phyloP scores from a whole-genome alignment of 2,113 vertebrate species.

The Sinocyclocheilus anophthalmus region DNA sequence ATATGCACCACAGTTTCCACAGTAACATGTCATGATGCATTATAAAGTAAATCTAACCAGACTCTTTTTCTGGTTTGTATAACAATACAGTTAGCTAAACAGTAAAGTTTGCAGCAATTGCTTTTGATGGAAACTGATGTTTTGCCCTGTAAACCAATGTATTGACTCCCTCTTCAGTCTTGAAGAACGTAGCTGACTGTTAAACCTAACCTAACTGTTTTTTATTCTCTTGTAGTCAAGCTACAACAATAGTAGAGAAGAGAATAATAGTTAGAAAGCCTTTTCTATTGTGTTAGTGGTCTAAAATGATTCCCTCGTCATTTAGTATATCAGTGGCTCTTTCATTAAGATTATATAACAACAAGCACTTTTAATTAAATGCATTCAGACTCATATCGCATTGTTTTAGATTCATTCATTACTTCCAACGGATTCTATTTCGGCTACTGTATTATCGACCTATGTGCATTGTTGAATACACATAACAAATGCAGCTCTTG shows the following conservation, averaged over 20 bases:
- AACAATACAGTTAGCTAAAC: neutral
- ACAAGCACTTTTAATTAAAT: neutral
- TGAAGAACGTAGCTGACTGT: neutral
- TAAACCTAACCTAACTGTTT: neutral
- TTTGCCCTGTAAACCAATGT: neutral
- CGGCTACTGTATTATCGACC: neutral
- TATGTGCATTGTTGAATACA: neutral
- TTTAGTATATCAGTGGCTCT: slow-evolving; percentile 12
- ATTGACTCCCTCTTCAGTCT: neutral
- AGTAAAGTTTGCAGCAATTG: neutral
- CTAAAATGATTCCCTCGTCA: neutral
- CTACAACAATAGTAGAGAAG: neutral
- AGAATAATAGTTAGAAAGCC: neutral
- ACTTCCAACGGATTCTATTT: neutral
- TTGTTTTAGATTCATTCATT: neutral
- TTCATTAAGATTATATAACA: slow-evolving; percentile 1
- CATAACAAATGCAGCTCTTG: neutral
- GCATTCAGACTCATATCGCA: neutral
- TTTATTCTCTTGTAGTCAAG: neutral
- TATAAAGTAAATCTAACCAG: neutral
- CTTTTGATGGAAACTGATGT: neutral
- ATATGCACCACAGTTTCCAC: neutral
- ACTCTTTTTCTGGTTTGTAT: neutral
- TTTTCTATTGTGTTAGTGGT: neutral
- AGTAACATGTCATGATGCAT: neutral